phyloP scores from a whole-genome alignment of 2,888 invertebrate genomes.

The Ptycholaimellus sp. region DNA sequence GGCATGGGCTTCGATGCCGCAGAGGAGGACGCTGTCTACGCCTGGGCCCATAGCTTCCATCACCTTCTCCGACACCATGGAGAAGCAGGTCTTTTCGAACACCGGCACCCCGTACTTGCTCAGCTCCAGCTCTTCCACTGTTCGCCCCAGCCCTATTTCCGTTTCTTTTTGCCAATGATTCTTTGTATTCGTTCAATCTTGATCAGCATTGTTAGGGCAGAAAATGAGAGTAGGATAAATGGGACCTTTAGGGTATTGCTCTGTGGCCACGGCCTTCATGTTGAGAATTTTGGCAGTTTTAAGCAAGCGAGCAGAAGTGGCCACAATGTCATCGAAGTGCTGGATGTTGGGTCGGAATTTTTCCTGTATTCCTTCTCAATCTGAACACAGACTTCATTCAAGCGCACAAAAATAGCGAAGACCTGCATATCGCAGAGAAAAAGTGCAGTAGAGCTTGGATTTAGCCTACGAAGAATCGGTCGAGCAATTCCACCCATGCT shows the following conservation, averaged over 20 bases:
- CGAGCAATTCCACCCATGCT: too few relatives aligned
- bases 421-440: too few relatives aligned
- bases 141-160: conserved; percentile 35
- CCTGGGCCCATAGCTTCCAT: conserved; percentile 24
- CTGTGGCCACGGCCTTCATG: conserved; percentile 35
- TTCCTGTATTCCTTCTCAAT: too few relatives aligned
- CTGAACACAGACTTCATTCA: too few relatives aligned
- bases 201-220: too few relatives aligned
- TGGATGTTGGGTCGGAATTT: too few relatives aligned
- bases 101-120: conserved; percentile 18
- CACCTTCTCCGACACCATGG: conserved; percentile 35
- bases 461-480: too few relatives aligned
- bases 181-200: too few relatives aligned
- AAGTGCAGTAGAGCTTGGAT: too few relatives aligned
- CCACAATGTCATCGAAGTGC: too few relatives aligned
- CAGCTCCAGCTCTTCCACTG: conserved; percentile 34
- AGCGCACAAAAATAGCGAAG: too few relatives aligned
- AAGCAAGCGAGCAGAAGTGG: conserved; percentile 30
- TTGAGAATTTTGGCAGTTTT: conserved; percentile 31
- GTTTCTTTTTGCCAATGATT: too few relatives aligned
- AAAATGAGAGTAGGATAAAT: neutral
- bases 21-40: conserved; percentile 27
- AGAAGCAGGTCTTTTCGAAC: conserved; percentile 28
- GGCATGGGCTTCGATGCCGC: conserved; percentile 37
- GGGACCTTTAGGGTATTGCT: conserved; percentile 38